phyloP scores from a whole-genome alignment of 2,888 invertebrate genomes.

The Petrolisthes cinctipes region DNA sequence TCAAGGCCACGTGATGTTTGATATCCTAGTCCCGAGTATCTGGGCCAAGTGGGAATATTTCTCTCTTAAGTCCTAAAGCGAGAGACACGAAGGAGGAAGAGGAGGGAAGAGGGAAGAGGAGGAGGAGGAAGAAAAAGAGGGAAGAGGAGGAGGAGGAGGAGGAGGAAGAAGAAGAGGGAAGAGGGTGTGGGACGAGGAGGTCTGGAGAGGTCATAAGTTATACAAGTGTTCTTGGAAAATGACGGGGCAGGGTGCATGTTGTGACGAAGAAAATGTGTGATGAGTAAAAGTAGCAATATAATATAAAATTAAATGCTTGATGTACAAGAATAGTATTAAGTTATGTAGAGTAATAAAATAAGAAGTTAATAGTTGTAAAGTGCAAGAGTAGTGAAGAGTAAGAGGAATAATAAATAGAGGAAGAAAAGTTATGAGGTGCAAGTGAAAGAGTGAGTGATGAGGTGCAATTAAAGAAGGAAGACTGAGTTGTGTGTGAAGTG shows the following conservation, averaged over 20 bases:
- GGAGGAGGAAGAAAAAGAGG: neutral
- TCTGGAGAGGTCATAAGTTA: neutral
- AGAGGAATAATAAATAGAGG: neutral
- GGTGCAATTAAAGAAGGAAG: neutral
- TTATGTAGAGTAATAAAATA: neutral
- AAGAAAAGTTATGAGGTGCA: neutral
- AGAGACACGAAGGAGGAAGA: neutral
- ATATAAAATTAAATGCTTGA: neutral
- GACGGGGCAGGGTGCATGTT: neutral
- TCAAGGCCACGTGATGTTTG: no score
- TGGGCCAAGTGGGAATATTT: no score
- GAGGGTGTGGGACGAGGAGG: neutral
- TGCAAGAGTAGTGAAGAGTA: neutral
- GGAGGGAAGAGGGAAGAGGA: neutral
- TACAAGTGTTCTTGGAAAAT: neutral
- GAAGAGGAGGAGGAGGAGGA: neutral
- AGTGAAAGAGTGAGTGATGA: neutral
- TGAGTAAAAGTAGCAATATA: neutral
- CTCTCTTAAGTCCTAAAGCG: no score
- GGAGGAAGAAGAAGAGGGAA: neutral
- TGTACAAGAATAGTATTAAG: neutral
- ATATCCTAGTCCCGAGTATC: no score
- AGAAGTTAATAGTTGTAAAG: neutral
- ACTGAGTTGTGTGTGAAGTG: no score
- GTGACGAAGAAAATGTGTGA: neutral